Percentiles rank a stretch among this genome's conserved stretches.
These are phyloP conservation scores for Macroglossus sobrinus DNA, from an alignment of 2,113 vertebrate species.

Conservation along the genomic window DNA sequence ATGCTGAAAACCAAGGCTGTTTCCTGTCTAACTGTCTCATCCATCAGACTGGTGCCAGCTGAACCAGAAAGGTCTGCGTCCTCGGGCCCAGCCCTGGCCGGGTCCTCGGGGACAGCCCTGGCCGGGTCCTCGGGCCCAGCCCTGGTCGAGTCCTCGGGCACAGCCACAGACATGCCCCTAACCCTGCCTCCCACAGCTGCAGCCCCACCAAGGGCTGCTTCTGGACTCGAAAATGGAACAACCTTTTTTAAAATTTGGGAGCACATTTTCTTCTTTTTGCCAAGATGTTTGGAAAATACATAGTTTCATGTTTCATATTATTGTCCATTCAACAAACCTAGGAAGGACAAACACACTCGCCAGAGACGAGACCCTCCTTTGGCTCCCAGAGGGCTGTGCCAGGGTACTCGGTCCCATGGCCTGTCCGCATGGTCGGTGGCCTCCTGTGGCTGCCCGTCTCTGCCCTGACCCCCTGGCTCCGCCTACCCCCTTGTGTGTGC, in stretches of 20 bases:
- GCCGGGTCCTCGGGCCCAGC: background rate
- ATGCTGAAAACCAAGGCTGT: background rate
- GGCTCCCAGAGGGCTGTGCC: background rate
- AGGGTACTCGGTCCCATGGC: rapidly evolving
- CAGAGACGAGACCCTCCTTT: background rate
- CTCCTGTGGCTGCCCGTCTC: rapidly evolving
- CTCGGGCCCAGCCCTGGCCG: background rate
- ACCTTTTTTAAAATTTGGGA: background rate
- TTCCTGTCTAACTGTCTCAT: background rate
- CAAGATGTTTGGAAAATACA: background rate
- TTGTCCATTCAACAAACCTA: background rate
- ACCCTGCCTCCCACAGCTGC: background rate
- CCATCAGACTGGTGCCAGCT: background rate
- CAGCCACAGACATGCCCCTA: no score
- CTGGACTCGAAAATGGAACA: background rate
- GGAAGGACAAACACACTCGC: background rate
- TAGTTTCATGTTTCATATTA: background rate
- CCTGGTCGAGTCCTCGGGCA: background rate
- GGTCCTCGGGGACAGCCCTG: background rate
- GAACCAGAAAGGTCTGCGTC: background rate
- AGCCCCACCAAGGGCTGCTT: background rate
- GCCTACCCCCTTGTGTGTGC: rapidly evolving
- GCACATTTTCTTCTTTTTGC: background rate
- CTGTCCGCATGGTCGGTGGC: rapidly evolving
- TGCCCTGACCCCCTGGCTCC: background rate